Conservation (phyloP, 2,888 invertebrate species). For the Agrochola lychnidis region DNA sequence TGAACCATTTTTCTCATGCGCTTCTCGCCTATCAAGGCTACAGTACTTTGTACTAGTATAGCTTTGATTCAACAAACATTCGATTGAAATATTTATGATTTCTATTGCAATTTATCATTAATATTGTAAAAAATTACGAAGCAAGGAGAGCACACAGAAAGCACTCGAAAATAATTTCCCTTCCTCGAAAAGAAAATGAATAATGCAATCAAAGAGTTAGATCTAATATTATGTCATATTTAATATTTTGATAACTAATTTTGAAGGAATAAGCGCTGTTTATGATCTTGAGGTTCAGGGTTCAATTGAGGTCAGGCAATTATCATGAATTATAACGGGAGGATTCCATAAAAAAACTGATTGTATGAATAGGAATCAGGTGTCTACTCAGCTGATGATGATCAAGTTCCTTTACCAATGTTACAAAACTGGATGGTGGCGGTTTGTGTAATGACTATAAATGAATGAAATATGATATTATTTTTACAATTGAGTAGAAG, state of each 20-base stretch:
- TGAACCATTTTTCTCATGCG: background rate
- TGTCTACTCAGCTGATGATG: conserved; percentile 20
- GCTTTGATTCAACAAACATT: background rate
- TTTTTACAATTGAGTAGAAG: background rate
- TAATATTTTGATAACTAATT: background rate
- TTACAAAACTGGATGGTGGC: conserved; percentile 9
- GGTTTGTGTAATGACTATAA: conserved; percentile 3
- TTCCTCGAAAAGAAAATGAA: background rate
- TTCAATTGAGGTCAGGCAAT: conserved; percentile 51
- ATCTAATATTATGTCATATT: background rate
- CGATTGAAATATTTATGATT: background rate
- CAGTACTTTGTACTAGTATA: conserved; percentile 1
- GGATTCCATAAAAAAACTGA: conserved; percentile 6
- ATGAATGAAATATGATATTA: conserved; percentile 34
- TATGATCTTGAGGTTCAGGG: background rate
- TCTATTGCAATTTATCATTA: background rate
- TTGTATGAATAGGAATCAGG: conserved; percentile 1
- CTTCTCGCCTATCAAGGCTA: background rate
- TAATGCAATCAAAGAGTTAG: background rate
- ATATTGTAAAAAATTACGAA: background rate
- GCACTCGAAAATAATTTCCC: background rate
- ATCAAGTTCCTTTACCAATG: conserved; percentile 16
- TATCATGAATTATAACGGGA: conserved; percentile 4
- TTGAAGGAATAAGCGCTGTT: background rate
- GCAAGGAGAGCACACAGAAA: background rate